Base-by-base conservation (phyloP, 2,797 vertebrate genomes). In the Fringilla coelebs region DNA sequence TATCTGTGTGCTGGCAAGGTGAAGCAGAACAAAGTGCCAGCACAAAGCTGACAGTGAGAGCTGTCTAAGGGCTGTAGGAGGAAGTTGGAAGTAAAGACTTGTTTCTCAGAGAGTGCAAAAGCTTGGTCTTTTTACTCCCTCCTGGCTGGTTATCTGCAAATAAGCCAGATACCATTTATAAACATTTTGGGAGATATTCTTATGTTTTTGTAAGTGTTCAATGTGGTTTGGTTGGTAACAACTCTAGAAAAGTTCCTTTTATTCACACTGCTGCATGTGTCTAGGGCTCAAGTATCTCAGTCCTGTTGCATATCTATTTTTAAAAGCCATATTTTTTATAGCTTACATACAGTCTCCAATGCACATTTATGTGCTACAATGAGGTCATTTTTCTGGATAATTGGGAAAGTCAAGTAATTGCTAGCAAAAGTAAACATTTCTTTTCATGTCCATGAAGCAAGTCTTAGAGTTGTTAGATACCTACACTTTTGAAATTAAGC, bases 311-410 rank as follows among this genome's bases (percentile, higher is more conserved):
- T 93, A 94, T 89, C 87, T 97, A 13, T 74, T 94, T 96, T 91
- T 83, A 88, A 89, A 95, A 80, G 79, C 62, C 48, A 1, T 89
- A 70, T 62, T 81, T 94, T 95, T 96, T 87, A 88, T 76, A 92
- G 91, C 78, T 85, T 66, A 80, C 54, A 58, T 62, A 70, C 49
- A 88, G 91, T 94, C 96, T 95, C 94, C 89, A 96, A 89, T 93
- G 66, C 67, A 89, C 84, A 62, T 97, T 95, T 95, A 80, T n/a
- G 52, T 89, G 92, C 84, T 92, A 80, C 75, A 90, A 78, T 98
- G 96, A 98, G 95, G 96, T 98, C 46, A 97, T 93, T 98, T 96
- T 97, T 96, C 91, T 96, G 95, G 88, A 96, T 97, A 97, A 97
- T 92, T 97, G 82, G 87, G 89, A 95, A 97, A 97, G 87, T 94